phyloP scores from a whole-genome alignment of 2,113 vertebrate genomes.

The Sminthopsis crassicaudata region DNA sequence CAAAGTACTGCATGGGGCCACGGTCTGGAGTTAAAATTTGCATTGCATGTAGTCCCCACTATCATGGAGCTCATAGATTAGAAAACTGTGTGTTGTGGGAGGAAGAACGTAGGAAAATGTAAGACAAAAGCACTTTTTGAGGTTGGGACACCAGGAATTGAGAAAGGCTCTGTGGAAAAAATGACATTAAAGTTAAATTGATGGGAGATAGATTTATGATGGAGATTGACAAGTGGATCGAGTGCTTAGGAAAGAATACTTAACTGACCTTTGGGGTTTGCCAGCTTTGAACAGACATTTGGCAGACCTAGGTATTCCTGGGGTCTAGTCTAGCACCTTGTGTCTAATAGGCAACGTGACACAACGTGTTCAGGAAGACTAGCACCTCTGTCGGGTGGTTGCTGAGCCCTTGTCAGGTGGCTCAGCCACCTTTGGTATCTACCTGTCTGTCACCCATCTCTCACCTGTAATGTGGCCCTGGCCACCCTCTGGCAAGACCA shows the following conservation, averaged over 20 bases:
- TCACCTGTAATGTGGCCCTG: not conserved
- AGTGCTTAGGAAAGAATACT: not conserved
- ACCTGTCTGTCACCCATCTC: not conserved
- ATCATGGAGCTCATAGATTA: not conserved
- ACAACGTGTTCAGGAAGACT: not conserved
- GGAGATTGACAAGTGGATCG: not conserved
- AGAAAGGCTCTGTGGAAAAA: not conserved
- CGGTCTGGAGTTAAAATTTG: not conserved
- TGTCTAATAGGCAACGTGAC: not conserved
- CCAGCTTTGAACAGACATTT: not conserved
- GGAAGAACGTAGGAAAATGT: not conserved
- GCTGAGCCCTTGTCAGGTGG: too few relatives aligned
- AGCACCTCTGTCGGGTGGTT: not conserved
- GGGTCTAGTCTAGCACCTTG: not conserved
- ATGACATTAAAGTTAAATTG: not conserved
- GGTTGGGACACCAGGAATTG: not conserved
- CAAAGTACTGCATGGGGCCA: not conserved
- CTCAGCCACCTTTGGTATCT: not conserved
- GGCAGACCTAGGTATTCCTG: not conserved
- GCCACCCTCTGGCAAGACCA: not conserved
- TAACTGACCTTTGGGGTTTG: not conserved
- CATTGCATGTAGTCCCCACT: not conserved
- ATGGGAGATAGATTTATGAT: not conserved
- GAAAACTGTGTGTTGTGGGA: not conserved
- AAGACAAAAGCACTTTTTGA: not conserved